Conservation (phyloP, 1,140 invertebrate species). For the Bombus huntii region DNA sequence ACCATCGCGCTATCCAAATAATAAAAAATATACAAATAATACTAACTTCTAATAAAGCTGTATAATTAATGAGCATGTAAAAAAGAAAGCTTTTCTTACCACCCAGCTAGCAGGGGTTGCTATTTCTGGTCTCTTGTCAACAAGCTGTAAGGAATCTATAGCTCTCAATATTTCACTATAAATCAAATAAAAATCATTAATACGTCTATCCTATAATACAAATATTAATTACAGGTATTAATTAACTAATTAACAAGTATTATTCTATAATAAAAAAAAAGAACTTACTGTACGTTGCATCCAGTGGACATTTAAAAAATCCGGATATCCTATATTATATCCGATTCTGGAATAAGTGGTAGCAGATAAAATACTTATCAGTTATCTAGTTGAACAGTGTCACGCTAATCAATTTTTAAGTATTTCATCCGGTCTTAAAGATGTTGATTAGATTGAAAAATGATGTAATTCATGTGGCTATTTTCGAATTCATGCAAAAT, state of each 20-base stretch:
- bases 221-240: no score
- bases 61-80: not conserved
- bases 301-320: constrained; percentile 88
- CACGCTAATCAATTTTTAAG: not conserved
- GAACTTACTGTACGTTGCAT: constrained; percentile 93
- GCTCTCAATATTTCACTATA: constrained; percentile 93
- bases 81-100: constrained; percentile 81
- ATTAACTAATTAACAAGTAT: not conserved
- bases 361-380: not conserved
- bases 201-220: not conserved
- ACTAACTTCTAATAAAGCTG: no score
- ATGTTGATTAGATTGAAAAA: not conserved
- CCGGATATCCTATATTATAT: no score
- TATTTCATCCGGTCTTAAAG: not conserved
- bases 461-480: not conserved
- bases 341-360: no score
- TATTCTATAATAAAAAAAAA: constrained; percentile 5
- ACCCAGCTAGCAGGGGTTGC: constrained; percentile 94
- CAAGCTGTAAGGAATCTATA: constrained; percentile 94
- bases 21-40: not conserved
- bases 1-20: accelerated
- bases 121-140: constrained; percentile 87
- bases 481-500: not conserved
- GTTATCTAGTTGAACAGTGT: not conserved
- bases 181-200: constrained; percentile 15